Percentiles rank a stretch among this genome's conserved stretches.
Evolutionary conservation across 2,113 vertebrate genomes (phyloP).

Genomic region (Hucho hucho): DNA sequence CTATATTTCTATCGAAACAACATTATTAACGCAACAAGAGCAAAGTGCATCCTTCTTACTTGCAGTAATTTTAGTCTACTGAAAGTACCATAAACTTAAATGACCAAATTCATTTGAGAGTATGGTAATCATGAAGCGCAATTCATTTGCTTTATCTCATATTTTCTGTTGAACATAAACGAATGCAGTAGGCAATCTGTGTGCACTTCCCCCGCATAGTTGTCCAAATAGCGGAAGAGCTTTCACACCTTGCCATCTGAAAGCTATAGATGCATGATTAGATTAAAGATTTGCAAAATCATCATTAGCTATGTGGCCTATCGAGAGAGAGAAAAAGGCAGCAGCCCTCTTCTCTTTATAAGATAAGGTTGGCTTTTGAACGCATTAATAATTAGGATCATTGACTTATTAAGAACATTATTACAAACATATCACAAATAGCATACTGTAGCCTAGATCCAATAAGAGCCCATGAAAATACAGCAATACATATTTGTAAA

Average conservation of each 20-base stretch:
- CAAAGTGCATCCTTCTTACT: too few relatives aligned
- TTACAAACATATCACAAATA: too few relatives aligned
- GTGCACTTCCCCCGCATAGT: not conserved
- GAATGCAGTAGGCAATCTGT: not conserved
- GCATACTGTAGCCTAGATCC: too few relatives aligned
- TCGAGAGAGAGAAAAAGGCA: not conserved
- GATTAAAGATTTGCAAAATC: slow-evolving; percentile 11
- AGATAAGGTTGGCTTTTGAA: not conserved
- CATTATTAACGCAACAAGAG: too few relatives aligned
- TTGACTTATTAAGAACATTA: too few relatives aligned
- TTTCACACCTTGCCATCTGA: slow-evolving; percentile 76
- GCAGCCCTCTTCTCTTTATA: not conserved
- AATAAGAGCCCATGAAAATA: too few relatives aligned
- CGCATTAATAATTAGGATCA: too few relatives aligned
- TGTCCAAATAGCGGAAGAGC: slow-evolving; percentile 44
- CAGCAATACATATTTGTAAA: too few relatives aligned
- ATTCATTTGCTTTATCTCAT: not conserved
- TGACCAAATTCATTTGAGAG: not conserved
- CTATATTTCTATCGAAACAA: too few relatives aligned
- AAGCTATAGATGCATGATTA: slow-evolving; percentile 74
- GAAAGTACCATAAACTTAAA: too few relatives aligned
- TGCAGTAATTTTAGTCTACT: too few relatives aligned
- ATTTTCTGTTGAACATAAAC: not conserved
- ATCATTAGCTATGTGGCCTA: not conserved
- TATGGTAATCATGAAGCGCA: not conserved